Conservation (phyloP, 2,888 invertebrate species). For the Venusia cambrica region DNA sequence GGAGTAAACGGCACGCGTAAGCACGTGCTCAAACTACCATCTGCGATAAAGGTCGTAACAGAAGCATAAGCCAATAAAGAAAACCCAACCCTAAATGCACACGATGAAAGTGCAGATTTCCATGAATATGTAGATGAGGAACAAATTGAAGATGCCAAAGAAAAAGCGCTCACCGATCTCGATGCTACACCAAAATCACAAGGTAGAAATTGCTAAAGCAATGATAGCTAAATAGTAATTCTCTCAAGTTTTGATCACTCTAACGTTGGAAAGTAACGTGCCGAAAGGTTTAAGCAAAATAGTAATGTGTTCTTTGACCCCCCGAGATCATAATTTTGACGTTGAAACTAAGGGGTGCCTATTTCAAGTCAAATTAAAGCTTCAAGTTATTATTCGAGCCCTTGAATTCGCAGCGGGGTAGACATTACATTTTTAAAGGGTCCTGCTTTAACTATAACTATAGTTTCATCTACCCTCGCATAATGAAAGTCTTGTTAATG, state of each 20-base stretch:
- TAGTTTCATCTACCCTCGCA: neutral
- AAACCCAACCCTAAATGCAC: slow-evolving; percentile 34
- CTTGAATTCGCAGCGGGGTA: slow-evolving; percentile 48
- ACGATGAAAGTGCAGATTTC: slow-evolving; percentile 27
- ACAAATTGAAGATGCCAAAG: slow-evolving; percentile 44
- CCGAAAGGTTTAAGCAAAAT: slow-evolving; percentile 65
- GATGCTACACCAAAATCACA: slow-evolving; percentile 47
- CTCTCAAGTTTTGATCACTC: slow-evolving; percentile 57
- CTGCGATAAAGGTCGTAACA: slow-evolving; percentile 36
- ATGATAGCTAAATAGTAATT: slow-evolving; percentile 38
- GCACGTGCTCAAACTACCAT: slow-evolving; percentile 54
- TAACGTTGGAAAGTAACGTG: slow-evolving; percentile 61
- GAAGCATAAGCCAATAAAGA: slow-evolving; percentile 19
- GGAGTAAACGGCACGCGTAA: slow-evolving; percentile 75
- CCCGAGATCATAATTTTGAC: slow-evolving; percentile 69
- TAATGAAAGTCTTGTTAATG: neutral
- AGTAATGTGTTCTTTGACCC: slow-evolving; percentile 75
- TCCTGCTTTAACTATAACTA: slow-evolving; percentile 32
- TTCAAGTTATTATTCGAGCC: slow-evolving; percentile 62
- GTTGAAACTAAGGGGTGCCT: slow-evolving; percentile 65
- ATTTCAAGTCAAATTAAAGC: slow-evolving; percentile 67
- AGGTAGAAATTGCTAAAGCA: slow-evolving; percentile 51
- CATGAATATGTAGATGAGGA: slow-evolving; percentile 11
- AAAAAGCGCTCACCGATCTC: slow-evolving; percentile 44
- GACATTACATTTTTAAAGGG: slow-evolving; percentile 35